phyloP scores from a whole-genome alignment of 2,888 invertebrate genomes.

The Patella depressa region DNA sequence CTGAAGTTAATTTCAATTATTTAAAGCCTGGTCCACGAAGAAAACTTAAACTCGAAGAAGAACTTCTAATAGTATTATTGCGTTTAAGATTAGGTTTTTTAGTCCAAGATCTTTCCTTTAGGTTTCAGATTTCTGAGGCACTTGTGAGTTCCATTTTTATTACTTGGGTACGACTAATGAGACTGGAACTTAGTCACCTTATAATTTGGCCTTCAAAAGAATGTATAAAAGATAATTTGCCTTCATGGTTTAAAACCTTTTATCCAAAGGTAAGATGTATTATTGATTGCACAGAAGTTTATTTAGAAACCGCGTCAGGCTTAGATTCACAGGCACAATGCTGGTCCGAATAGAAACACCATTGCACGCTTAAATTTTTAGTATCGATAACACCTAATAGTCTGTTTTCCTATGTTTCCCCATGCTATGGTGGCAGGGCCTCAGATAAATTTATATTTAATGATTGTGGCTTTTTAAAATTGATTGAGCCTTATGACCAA shows the following conservation, averaged over 20 bases:
- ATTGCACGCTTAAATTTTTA: conserved; percentile 38
- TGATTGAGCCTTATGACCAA: conserved; percentile 32
- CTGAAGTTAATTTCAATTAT: background rate
- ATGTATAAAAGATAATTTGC: conserved; percentile 25
- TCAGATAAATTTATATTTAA: conserved; percentile 33
- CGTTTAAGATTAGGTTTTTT: conserved; percentile 24
- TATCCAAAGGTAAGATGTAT: conserved; percentile 27
- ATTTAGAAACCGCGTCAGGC: conserved; percentile 27
- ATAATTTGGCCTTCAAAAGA: conserved; percentile 30
- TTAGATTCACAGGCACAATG: conserved; percentile 27
- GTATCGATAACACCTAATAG: conserved; percentile 38
- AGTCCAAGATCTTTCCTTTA: conserved; percentile 14
- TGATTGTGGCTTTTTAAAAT: conserved; percentile 27
- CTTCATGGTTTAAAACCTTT: conserved; percentile 22
- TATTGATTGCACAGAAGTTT: conserved; percentile 36
- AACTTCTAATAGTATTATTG: conserved; percentile 27
- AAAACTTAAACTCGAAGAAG: conserved; percentile 24
- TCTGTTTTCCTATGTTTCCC: conserved; percentile 31
- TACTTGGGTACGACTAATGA: conserved; percentile 30
- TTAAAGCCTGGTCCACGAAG: conserved; percentile 23
- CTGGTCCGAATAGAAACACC: conserved; percentile 39
- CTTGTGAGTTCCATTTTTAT: conserved; percentile 24
- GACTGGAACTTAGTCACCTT: conserved; percentile 20
- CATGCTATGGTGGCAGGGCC: conserved; percentile 35
- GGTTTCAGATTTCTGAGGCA: conserved; percentile 25